Evolutionary conservation across 1,140 invertebrate species (phyloP).

Genomic region (Drosophila repleta): DNA sequence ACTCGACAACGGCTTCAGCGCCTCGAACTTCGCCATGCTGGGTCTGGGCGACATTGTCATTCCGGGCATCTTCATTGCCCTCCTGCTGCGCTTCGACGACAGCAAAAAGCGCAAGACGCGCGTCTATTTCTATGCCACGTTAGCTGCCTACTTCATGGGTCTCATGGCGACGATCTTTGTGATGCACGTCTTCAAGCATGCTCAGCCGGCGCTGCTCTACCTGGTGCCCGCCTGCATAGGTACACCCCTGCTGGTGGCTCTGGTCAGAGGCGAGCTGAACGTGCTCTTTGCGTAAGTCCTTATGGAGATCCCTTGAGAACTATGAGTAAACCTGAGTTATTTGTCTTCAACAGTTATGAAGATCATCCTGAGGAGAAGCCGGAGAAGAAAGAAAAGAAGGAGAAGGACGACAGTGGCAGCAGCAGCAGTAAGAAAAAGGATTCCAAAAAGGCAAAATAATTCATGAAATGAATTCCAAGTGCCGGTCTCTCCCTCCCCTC

Average conservation of each 20-base stretch:
- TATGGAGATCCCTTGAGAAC: not conserved
- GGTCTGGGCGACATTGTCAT: constrained; percentile 99
- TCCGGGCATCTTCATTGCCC: constrained; percentile 99
- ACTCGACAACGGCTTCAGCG: constrained; percentile 94
- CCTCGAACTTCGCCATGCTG: constrained; percentile 99
- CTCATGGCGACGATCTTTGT: constrained; percentile 97
- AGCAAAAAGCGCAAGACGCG: constrained; percentile 94
- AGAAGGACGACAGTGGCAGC: constrained; percentile 65
- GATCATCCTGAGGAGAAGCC: constrained; percentile 86
- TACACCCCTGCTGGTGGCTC: constrained; percentile 93
- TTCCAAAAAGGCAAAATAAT: constrained; percentile 78
- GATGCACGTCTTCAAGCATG: constrained; percentile 99
- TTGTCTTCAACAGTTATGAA: constrained; percentile 85
- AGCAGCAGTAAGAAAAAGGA: constrained; percentile 78
- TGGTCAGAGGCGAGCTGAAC: constrained; percentile 96
- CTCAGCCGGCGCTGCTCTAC: constrained; percentile 99
- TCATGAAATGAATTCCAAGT: not conserved
- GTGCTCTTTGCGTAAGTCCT: constrained; percentile 93
- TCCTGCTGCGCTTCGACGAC: constrained; percentile 97
- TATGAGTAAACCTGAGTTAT: not conserved
- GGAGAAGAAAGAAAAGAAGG: constrained; percentile 83
- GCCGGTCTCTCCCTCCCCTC: not conserved
- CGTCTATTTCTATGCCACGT: constrained; percentile 97
- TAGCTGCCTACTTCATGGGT: constrained; percentile 97
- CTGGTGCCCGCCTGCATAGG: constrained; percentile 98